These are phyloP conservation scores for Vimba vimba DNA, from an alignment of 2,113 vertebrate species.

Conservation along the genomic window DNA sequence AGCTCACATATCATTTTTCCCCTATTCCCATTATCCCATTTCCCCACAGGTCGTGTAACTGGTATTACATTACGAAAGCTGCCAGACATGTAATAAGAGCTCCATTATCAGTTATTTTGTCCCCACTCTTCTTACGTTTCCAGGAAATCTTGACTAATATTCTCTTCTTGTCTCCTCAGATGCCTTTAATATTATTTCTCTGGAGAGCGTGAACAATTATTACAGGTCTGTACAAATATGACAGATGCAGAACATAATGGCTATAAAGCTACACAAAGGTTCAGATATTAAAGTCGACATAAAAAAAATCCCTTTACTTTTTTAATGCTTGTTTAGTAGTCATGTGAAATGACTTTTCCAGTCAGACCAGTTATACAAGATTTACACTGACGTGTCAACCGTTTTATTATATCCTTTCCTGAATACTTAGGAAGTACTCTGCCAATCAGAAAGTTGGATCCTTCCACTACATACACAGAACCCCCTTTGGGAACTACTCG, in stretches of 20 bases:
- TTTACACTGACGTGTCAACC: not conserved
- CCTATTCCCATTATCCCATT: constrained; percentile 33
- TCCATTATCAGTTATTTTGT: not conserved
- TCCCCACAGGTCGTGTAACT: constrained; percentile 15
- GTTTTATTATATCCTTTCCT: constrained; percentile 43
- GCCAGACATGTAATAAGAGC: constrained; percentile 30
- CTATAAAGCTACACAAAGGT: not conserved
- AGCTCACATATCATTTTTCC: not conserved
- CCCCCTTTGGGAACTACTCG: constrained; percentile 94
- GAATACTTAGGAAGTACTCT: constrained; percentile 88
- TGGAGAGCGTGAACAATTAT: constrained; percentile 90
- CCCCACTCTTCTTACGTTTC: not conserved
- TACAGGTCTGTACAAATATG: constrained; percentile 85
- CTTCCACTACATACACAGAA: constrained; percentile 89
- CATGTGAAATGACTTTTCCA: not conserved
- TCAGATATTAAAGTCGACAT: not conserved
- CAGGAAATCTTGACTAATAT: constrained; percentile 10
- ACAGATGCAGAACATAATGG: not conserved
- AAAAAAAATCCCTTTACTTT: not conserved
- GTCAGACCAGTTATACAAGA: not conserved
- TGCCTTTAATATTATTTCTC: constrained; percentile 90
- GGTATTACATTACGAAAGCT: constrained; percentile 42
- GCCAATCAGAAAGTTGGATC: constrained; percentile 88
- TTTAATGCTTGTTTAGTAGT: not conserved
- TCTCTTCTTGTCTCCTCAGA: constrained; percentile 77